These are phyloP conservation scores for Drosophila setosimentum DNA, from an alignment of 2,888 invertebrate genomes.

Conservation along the genomic window DNA sequence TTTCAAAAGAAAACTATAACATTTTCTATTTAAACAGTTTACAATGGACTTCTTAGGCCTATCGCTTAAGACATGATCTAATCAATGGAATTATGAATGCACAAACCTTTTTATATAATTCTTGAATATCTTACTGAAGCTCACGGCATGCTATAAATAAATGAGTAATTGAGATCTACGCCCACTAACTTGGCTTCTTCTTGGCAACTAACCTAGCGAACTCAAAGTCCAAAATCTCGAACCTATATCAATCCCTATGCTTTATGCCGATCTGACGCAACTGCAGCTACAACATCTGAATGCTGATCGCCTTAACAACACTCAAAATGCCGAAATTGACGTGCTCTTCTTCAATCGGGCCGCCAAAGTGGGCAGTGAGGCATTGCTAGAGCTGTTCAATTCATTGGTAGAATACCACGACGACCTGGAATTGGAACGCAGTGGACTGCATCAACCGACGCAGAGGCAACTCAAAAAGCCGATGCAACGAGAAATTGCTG, in stretches of 20 bases:
- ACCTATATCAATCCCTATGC: background rate
- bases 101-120: background rate
- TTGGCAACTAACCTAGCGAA: conserved; percentile 23
- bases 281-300: conserved; percentile 64
- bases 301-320: conserved; percentile 89
- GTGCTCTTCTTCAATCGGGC: conserved; percentile 95
- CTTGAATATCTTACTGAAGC: background rate
- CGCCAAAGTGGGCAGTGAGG: conserved; percentile 96
- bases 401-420: conserved; percentile 58
- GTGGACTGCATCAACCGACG: conserved; percentile 36
- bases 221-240: conserved; percentile 1
- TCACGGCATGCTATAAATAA: background rate
- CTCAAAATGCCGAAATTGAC: conserved; percentile 89
- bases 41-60: background rate
- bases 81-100: background rate
- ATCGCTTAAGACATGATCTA: background rate
- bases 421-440: conserved; percentile 52
- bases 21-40: background rate
- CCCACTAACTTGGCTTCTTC: conserved; percentile 18
- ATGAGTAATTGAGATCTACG: background rate
- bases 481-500: conserved; percentile 46
- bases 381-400: conserved; percentile 89
- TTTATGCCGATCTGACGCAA: conserved; percentile 1
- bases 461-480: conserved; percentile 39
- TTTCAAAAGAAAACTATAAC: background rate